A percentile compares a stretch with the other conserved stretches of the same genome.
These are phyloP conservation scores for Coregonus suidteri DNA, from an alignment of 2,797 vertebrate species.

Conservation along the genomic window DNA sequence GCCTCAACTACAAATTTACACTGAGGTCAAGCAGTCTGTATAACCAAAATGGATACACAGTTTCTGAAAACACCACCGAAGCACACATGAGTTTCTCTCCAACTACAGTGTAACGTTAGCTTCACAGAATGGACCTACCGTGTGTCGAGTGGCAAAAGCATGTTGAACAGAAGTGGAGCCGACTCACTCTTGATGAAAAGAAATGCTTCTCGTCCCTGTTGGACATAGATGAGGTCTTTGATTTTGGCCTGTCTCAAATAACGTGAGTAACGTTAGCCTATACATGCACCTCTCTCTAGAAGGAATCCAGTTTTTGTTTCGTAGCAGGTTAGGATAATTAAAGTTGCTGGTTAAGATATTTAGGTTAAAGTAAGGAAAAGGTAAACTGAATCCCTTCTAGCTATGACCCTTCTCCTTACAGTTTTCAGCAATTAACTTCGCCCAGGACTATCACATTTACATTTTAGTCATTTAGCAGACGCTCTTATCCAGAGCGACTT, in stretches of 20 bases:
- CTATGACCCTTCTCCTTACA: too few relatives aligned
- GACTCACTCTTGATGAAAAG: slow-evolving; percentile 50
- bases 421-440: too few relatives aligned
- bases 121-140: slow-evolving; percentile 71
- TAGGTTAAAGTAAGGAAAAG: too few relatives aligned
- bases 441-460: too few relatives aligned
- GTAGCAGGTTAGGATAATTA: too few relatives aligned
- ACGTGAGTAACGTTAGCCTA: slow-evolving; percentile 61
- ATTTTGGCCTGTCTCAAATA: slow-evolving; percentile 50
- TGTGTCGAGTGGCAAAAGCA: slow-evolving; percentile 69
- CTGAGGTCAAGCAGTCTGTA: background rate
- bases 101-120: background rate
- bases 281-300: background rate
- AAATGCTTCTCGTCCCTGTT: slow-evolving; percentile 54
- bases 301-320: too few relatives aligned
- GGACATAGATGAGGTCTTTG: slow-evolving; percentile 70
- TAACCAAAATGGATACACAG: background rate
- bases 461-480: too few relatives aligned
- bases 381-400: too few relatives aligned
- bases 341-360: too few relatives aligned
- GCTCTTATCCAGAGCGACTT: too few relatives aligned
- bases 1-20: background rate
- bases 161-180: slow-evolving; percentile 70
- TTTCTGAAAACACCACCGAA: background rate
- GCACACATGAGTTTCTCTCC: background rate